Evolutionary conservation across 2,113 vertebrate species (phyloP), one percentile per base, ranked within the genome.

Genomic region (Ophthalmolycus amberensis): DNA sequence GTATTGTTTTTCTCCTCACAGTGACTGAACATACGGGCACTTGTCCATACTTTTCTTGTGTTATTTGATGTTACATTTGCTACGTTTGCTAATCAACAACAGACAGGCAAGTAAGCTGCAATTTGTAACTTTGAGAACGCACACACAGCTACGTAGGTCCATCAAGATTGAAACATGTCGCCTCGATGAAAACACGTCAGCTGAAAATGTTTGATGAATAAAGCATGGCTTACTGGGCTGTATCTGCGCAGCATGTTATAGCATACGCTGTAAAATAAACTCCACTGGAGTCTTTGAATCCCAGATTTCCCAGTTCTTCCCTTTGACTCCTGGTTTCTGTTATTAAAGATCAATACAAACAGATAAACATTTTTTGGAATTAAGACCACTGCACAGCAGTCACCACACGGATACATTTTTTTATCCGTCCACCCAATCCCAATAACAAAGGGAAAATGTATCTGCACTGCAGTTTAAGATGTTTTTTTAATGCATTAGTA

Each of bases 121-220:
- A 10, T 54, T 54, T 54, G 22, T 50, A 3, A 6, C 48, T 48
- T 48, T 48, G 16, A 48, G 15, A 18, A 22, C 18, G 18, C 48
- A 50, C 46, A 7, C 15, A 50, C 15, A 8, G 22, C 20, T n/a
- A 29, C 29, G 29, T 29, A n/a, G 27, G 7, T 62, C n/a, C 44
- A 32, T 71, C 37, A 25, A 56, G 3, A 46, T 54, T 38, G 18
- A 62, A 73, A 62, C 50, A 75, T 64, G 46, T 1, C 20, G 34
- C 22, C 20, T 42, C 42, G 11, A 71, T 65, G 73, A 58, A 46
- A 52, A 62, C 15, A 48, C n/a, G 14, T 44, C 22, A 77, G 14
- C 22, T 25, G 7, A 72, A 78, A 71, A 59, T 20, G 48, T 72
- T 79, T 65, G 68, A 34, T 48, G 25, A 71, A 32, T n/a, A 64